A percentile compares a stretch with the other conserved stretches of the same genome.
These are phyloP conservation scores for Pogonomyrmex californicus DNA, from an alignment of 1,140 invertebrate genomes.

Conservation along the genomic window DNA sequence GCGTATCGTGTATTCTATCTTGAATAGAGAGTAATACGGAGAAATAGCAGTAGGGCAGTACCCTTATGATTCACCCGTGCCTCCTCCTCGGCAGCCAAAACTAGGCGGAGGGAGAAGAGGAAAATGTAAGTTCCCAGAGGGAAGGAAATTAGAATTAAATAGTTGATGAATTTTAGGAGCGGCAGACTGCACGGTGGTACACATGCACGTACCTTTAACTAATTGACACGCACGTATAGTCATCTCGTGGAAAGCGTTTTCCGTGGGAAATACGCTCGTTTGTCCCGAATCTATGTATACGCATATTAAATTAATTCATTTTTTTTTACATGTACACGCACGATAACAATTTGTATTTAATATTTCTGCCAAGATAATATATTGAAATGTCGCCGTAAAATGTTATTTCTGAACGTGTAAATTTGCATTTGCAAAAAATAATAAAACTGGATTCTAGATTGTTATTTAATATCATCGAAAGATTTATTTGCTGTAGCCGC, in stretches of 20 bases:
- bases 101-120: slow-evolving; percentile 55
- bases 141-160: slow-evolving; percentile 83
- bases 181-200: slow-evolving; percentile 66
- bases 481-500: neutral
- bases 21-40: slow-evolving; percentile 61
- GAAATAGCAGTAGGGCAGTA: slow-evolving; percentile 55
- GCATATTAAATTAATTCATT: slow-evolving; percentile 41
- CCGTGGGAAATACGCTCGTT: slow-evolving; percentile 20
- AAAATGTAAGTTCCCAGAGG: slow-evolving; percentile 72
- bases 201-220: slow-evolving; percentile 70
- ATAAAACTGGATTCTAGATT: slow-evolving; percentile 6
- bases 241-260: slow-evolving; percentile 64
- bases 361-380: slow-evolving; percentile 26
- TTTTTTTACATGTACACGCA: neutral
- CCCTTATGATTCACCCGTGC: slow-evolving; percentile 46
- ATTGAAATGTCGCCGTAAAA: slow-evolving; percentile 1
- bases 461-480: neutral
- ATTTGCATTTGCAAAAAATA: neutral
- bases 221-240: slow-evolving; percentile 68
- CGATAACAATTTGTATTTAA: slow-evolving; percentile 31
- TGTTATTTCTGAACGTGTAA: neutral
- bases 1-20: slow-evolving; percentile 32
- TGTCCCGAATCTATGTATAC: slow-evolving; percentile 36
- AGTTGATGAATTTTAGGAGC: slow-evolving; percentile 83
- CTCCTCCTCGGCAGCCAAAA: slow-evolving; percentile 47